Conservation (phyloP, 1,140 invertebrate species). For the Oreohelix idahoensis region DNA sequence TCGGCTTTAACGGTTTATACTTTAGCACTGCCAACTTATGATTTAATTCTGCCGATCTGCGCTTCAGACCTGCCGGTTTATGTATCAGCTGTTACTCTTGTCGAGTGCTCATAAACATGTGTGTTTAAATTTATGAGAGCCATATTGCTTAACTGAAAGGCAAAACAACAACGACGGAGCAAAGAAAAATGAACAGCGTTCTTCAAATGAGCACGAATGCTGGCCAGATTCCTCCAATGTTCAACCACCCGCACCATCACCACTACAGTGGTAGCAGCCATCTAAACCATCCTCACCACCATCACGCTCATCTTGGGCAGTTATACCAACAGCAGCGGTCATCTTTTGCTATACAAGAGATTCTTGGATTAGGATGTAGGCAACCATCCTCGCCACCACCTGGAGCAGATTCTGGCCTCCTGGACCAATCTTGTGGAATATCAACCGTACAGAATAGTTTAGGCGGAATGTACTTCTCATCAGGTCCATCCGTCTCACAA, state of each 20-base stretch:
- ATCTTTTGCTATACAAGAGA: slow-evolving; percentile 40
- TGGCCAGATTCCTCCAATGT: slow-evolving; percentile 23
- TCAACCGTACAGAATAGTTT: slow-evolving; percentile 13
- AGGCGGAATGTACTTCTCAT: slow-evolving; percentile 26
- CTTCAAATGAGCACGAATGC: slow-evolving; percentile 28
- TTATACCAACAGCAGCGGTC: slow-evolving; percentile 37
- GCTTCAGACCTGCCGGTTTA: no score
- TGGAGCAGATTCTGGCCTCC: background rate
- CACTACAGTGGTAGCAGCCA: slow-evolving; percentile 20
- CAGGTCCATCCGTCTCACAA: background rate
- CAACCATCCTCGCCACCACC: slow-evolving; percentile 16
- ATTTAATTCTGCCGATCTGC: no score
- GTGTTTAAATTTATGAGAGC: background rate
- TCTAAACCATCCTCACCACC: slow-evolving; percentile 17
- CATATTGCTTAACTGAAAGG: background rate
- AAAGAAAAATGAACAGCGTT: slow-evolving; percentile 25
- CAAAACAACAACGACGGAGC: background rate
- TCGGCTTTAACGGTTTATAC: no score
- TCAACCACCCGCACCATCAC: slow-evolving; percentile 27
- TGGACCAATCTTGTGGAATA: background rate
- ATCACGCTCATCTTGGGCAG: slow-evolving; percentile 16
- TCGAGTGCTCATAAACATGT: background rate
- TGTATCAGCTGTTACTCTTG: no score
- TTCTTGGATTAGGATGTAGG: slow-evolving; percentile 34
- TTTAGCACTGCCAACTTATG: no score